Conservation (phyloP, 2,797 vertebrate genomes). For the Poecile montanus region DNA sequence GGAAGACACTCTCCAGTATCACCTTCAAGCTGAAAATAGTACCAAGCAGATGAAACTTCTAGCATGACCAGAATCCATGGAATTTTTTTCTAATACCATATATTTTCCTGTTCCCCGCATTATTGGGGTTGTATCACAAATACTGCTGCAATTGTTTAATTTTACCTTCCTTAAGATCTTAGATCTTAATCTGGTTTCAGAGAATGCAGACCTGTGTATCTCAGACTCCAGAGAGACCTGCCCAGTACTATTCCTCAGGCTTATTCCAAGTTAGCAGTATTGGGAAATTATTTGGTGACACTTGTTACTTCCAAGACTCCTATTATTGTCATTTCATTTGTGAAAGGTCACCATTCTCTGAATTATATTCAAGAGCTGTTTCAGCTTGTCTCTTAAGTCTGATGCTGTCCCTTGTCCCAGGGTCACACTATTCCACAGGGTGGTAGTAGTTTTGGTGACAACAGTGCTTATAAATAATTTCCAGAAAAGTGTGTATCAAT, state of each 20-base stretch:
- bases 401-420: neutral
- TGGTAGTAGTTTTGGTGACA: neutral
- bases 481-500: neutral
- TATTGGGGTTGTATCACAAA: neutral
- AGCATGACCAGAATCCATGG: neutral
- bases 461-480: neutral
- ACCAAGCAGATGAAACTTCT: neutral
- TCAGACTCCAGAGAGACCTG: neutral
- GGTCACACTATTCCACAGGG: fast-evolving
- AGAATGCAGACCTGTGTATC: neutral
- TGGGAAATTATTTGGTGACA: neutral
- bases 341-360: neutral
- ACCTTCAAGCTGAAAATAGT: neutral
- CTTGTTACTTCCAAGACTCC: neutral
- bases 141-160: neutral
- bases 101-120: neutral
- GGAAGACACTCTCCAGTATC: neutral
- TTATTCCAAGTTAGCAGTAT: neutral
- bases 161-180: neutral
- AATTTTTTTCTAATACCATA: neutral
- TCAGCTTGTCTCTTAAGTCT: neutral
- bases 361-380: neutral
- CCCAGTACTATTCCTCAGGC: neutral
- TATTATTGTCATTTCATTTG: neutral
- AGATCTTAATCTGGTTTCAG: neutral